Conservation (phyloP, 2,888 invertebrate genomes). For the Branchellion lobata region DNA sequence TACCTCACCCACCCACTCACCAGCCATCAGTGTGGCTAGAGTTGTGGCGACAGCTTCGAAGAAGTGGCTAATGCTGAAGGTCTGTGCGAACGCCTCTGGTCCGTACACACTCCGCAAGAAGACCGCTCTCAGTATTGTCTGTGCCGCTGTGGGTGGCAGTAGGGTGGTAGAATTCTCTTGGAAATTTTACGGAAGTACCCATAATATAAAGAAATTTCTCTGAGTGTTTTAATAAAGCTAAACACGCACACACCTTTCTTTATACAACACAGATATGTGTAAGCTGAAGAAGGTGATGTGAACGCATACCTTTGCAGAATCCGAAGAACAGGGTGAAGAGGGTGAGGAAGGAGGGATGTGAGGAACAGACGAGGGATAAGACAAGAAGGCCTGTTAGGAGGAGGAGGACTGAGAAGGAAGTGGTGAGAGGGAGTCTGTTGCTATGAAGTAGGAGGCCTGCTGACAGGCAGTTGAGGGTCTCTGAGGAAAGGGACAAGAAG, state of each 20-base stretch:
- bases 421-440: background rate
- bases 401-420: background rate
- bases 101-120: background rate
- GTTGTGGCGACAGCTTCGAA: background rate
- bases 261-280: no score
- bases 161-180: no score
- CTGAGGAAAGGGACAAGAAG: background rate
- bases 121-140: background rate
- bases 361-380: background rate
- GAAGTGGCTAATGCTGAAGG: background rate
- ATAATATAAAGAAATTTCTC: no score
- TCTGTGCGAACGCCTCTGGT: background rate
- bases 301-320: background rate
- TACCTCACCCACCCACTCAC: no score
- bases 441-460: background rate
- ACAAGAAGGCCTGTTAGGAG: background rate
- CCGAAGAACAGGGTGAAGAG: background rate
- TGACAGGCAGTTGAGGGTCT: background rate
- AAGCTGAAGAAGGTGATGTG: no score
- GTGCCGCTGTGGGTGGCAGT: background rate
- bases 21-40: background rate
- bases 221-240: no score
- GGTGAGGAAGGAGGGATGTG: background rate
- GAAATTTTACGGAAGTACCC: no score
- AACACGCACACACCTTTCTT: no score